Evolutionary conservation across 2,888 invertebrate species (phyloP).

Genomic region (Spodoptera picta): DNA sequence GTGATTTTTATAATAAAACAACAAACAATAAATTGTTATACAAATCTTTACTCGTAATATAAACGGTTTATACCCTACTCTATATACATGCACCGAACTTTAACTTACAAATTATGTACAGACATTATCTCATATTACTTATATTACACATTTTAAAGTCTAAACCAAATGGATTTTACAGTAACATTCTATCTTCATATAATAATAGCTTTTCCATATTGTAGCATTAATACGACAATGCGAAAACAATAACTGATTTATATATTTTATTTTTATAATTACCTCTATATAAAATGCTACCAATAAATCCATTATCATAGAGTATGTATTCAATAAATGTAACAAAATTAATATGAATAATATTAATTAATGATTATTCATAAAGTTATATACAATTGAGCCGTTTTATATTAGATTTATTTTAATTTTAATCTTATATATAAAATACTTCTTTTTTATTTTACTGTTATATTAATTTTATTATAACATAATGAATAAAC

Average conservation of each 20-base stretch:
- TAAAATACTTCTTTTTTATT: slow-evolving; percentile 43
- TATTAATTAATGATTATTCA: slow-evolving; percentile 38
- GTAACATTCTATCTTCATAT: slow-evolving; percentile 8
- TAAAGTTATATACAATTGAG: slow-evolving; percentile 55
- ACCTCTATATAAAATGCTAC: slow-evolving; percentile 16
- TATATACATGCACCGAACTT: slow-evolving; percentile 72
- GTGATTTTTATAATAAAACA: slow-evolving; percentile 13
- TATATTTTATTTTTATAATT: not conserved
- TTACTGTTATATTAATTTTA: slow-evolving; percentile 19
- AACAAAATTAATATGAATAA: slow-evolving; percentile 35
- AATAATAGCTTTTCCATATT: no score
- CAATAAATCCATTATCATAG: slow-evolving; percentile 8
- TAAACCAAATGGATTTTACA: slow-evolving; percentile 14
- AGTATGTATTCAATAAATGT: slow-evolving; percentile 29
- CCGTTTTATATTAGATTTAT: slow-evolving; percentile 44
- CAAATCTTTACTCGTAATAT: slow-evolving; percentile 68
- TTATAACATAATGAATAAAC: slow-evolving; percentile 9
- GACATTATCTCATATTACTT: slow-evolving; percentile 31
- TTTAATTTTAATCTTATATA: slow-evolving; percentile 24
- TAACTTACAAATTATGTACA: slow-evolving; percentile 57
- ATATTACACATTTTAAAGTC: slow-evolving; percentile 35
- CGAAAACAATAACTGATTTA: no score
- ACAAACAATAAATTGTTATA: slow-evolving; percentile 58
- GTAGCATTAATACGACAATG: no score
- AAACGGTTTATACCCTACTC: slow-evolving; percentile 64